Evolutionary conservation across 2,888 invertebrate genomes (phyloP).

Genomic region (Podotricha telesiphe): DNA sequence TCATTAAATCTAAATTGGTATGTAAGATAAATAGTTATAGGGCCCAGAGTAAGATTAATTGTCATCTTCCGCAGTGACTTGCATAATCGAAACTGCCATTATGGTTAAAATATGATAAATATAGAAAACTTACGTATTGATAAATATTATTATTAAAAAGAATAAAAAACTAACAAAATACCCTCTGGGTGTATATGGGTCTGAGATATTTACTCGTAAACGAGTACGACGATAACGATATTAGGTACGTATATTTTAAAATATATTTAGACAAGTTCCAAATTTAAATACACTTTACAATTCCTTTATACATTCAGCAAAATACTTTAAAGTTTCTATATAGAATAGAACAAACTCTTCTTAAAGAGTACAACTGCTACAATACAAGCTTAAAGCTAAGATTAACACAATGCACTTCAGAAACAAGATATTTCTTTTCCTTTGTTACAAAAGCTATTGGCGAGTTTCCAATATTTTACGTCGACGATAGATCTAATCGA

Average conservation of each 20-base stretch:
- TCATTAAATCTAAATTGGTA: constrained; percentile 44
- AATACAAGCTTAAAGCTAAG: constrained; percentile 38
- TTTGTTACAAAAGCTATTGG: constrained; percentile 45
- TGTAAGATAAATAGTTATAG: constrained; percentile 54
- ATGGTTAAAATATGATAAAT: constrained; percentile 2
- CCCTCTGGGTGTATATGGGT: too few relatives aligned
- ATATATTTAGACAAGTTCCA: not conserved
- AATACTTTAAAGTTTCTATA: constrained; percentile 5
- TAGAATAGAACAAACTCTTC: constrained; percentile 22
- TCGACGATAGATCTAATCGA: constrained; percentile 48
- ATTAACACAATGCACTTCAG: constrained; percentile 43
- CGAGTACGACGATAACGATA: too few relatives aligned
- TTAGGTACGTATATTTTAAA: too few relatives aligned
- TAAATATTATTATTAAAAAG: too few relatives aligned
- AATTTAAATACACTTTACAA: not conserved
- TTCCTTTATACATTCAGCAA: not conserved
- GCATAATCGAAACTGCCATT: constrained; percentile 41
- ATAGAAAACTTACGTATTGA: not conserved
- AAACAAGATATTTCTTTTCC: constrained; percentile 44
- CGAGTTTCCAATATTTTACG: constrained; percentile 47
- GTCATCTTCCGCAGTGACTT: constrained; percentile 62
- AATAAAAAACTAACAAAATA: too few relatives aligned
- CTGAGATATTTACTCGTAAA: too few relatives aligned
- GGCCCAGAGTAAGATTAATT: constrained; percentile 62
- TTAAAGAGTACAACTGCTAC: constrained; percentile 24